A percentile compares a stretch with the other conserved stretches of the same genome.
phyloP scores from a whole-genome alignment of 2,888 invertebrate genomes.

The Salticus scenicus region DNA sequence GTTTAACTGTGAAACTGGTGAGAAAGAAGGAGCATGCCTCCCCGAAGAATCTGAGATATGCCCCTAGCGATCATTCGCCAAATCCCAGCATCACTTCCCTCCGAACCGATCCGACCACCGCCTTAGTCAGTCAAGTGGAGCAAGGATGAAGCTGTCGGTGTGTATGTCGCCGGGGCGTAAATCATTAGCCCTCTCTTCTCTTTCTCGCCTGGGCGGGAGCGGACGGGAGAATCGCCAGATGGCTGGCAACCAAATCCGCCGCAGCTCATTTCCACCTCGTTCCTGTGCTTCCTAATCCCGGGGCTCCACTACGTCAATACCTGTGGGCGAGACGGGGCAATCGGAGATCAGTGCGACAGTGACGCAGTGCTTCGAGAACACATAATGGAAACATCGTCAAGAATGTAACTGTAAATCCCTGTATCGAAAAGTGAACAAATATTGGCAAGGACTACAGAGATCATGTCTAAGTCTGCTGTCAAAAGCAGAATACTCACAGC shows the following conservation, averaged over 20 bases:
- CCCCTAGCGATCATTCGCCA: constrained; percentile 11
- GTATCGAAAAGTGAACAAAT: too few relatives aligned
- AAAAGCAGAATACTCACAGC: too few relatives aligned
- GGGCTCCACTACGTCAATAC: constrained; percentile 44
- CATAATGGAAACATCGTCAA: too few relatives aligned
- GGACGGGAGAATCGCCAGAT: constrained; percentile 64
- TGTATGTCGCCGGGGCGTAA: constrained; percentile 56
- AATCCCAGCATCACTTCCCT: not conserved
- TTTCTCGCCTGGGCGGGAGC: constrained; percentile 38
- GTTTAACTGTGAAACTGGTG: too few relatives aligned
- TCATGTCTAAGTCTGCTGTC: too few relatives aligned
- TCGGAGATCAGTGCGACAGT: constrained; percentile 25
- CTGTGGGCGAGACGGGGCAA: constrained; percentile 35
- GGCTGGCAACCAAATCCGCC: constrained; percentile 53
- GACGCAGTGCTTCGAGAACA: not conserved
- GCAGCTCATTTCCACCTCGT: constrained; percentile 59
- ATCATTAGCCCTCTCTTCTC: constrained; percentile 49
- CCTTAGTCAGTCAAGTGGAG: constrained; percentile 66
- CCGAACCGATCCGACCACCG: constrained; percentile 29
- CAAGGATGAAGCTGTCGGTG: constrained; percentile 59
- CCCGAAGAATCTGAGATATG: not conserved
- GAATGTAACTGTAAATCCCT: too few relatives aligned
- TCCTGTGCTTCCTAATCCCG: constrained; percentile 37
- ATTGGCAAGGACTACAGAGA: too few relatives aligned
- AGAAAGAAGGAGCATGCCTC: too few relatives aligned